Evolutionary conservation across 2,113 vertebrate species (phyloP), one percentile per base, ranked within the genome.

Genomic region (Aix galericulata): DNA sequence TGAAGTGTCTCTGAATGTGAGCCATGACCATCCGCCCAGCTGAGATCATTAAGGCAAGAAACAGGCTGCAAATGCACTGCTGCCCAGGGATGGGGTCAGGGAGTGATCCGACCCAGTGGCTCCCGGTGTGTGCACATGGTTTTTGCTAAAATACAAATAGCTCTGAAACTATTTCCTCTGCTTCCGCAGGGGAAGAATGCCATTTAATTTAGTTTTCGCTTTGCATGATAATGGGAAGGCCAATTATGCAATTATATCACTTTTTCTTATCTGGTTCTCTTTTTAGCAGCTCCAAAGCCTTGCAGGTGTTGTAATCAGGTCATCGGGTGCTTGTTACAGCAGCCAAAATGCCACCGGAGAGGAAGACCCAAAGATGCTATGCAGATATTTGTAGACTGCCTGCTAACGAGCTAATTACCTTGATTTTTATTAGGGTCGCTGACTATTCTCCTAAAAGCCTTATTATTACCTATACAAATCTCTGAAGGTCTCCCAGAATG

Each of bases 21-120:
- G 22, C 42, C 3, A 2, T 48, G 21, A 9, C 8, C 13, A 7
- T 46, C 22, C 1, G 1, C 22, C 14, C 2, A 1, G 27, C 0
- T 48, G 34, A 77, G 59, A 52, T 6, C 53, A 76, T 17, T 55
- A 55, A 29, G 34, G 14, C 62, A 62, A 55, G 46, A 59, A 23
- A 46, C 11, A 42, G 58, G 9, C n/a, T 86, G 80, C 5, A 76
- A 40, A 72, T 9, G 17, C 20, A 44, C 62, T 74, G n/a, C 66
- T 89, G 50, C 25, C n/a, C 8, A 4, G 14, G 58, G 84, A 7
- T 27, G 20, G 56, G 5, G 56, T 82, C 67, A 77, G 31, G 50
- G 44, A 82, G 75, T 17, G 26, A 52, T 8, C 14, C 1, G 1
- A 9, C 11, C 27, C 68, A 27, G 20, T 22, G 29, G 26, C 59